Conservation (phyloP, 2,797 vertebrate genomes). For the Falco cherrug region DNA sequence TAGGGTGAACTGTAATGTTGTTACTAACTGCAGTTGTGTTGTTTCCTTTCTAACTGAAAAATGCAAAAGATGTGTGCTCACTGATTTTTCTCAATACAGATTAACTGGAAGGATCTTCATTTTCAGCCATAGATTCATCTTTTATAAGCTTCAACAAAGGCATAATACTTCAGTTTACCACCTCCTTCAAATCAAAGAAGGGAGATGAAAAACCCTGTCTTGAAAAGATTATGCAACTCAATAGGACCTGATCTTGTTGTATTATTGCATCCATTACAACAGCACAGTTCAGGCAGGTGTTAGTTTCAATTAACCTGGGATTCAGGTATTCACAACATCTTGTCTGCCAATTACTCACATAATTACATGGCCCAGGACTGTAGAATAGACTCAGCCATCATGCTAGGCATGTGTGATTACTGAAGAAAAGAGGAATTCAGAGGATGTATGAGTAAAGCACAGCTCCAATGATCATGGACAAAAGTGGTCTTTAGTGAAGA, state of each 20-base stretch:
- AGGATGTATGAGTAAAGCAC: constrained; percentile 68
- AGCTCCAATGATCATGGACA: constrained; percentile 74
- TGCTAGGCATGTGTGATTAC: constrained; percentile 81
- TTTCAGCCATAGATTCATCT: constrained; percentile 39
- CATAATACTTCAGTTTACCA: constrained; percentile 28
- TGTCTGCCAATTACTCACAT: constrained; percentile 70
- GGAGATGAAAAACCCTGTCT: constrained; percentile 68
- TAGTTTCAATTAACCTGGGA: constrained; percentile 76
- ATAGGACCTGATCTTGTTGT: constrained; percentile 75
- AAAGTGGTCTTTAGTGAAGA: constrained; percentile 65
- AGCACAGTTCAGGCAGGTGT: constrained; percentile 66
- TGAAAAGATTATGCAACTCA: constrained; percentile 81
- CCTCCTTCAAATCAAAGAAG: constrained; percentile 36
- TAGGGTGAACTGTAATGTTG: not conserved
- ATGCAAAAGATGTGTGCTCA: constrained; percentile 75
- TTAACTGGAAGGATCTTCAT: constrained; percentile 69
- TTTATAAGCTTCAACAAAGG: constrained; percentile 47
- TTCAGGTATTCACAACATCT: constrained; percentile 73
- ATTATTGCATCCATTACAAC: constrained; percentile 63
- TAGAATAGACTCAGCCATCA: constrained; percentile 82
- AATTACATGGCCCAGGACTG: constrained; percentile 72
- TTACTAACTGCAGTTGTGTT: not conserved
- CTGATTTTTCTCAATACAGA: constrained; percentile 57
- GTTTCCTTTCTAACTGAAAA: constrained; percentile 46
- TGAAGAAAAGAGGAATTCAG: constrained; percentile 79